Evolutionary conservation across 2,113 vertebrate species (phyloP).

Genomic region (Pyrgilauda ruficollis): DNA sequence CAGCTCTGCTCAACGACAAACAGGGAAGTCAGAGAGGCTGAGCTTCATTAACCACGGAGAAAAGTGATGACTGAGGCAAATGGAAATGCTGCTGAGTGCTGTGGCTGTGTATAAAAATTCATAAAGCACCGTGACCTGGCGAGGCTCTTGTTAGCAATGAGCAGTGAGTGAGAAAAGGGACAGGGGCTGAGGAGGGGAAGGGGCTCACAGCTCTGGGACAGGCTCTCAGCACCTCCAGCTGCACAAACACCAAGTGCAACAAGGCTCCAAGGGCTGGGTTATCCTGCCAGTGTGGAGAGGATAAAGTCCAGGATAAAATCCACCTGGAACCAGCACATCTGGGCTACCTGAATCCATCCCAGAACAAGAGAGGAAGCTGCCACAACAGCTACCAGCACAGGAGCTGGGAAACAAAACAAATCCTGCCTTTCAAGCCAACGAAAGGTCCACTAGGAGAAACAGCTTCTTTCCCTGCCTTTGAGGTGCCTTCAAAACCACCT

Average conservation of each 20-base stretch:
- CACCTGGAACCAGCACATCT: not conserved
- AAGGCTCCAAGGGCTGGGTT: not conserved
- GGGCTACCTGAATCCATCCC: not conserved
- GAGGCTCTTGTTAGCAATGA: not conserved
- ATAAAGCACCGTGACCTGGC: not conserved
- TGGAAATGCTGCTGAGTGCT: not conserved
- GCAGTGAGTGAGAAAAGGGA: not conserved
- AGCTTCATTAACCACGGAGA: not conserved
- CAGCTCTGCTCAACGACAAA: not conserved
- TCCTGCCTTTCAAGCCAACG: not conserved
- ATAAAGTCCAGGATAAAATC: not conserved
- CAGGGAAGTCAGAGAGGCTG: not conserved
- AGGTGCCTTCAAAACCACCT: not conserved
- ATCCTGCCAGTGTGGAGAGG: not conserved
- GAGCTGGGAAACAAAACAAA: not conserved
- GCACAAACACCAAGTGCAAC: accelerated
- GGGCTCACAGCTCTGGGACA: not conserved
- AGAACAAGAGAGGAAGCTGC: not conserved
- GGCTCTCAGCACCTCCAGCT: not conserved
- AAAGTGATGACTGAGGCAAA: not conserved
- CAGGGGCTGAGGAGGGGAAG: not conserved
- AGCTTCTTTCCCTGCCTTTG: not conserved
- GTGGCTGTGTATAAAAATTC: not conserved
- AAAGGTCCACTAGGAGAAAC: not conserved
- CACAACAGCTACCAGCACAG: not conserved